Evolutionary conservation across 2,888 invertebrate species (phyloP).

Genomic region (Harpalus rubripes): DNA sequence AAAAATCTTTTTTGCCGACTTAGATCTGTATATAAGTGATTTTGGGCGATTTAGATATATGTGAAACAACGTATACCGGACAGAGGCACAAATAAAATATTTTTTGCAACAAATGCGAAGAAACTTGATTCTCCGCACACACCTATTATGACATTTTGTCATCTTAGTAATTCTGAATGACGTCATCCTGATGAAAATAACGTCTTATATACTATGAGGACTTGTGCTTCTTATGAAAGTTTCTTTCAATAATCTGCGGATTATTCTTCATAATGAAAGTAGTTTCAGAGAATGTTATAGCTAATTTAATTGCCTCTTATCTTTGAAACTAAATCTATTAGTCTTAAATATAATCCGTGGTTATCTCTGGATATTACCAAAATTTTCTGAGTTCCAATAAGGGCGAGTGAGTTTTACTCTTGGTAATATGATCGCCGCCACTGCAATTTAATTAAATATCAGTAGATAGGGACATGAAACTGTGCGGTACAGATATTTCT

Average conservation of each 20-base stretch:
- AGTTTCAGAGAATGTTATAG: neutral
- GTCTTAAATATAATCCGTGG: constrained; percentile 10
- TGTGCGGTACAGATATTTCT: constrained; percentile 60
- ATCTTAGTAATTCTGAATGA: too few species aligned
- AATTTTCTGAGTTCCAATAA: constrained; percentile 31
- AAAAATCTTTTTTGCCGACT: too few species aligned
- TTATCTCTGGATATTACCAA: constrained; percentile 40
- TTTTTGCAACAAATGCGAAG: too few species aligned
- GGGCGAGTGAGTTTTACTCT: constrained; percentile 35
- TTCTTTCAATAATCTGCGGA: neutral
- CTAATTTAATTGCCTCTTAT: constrained; percentile 26
- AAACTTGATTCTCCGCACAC: too few species aligned
- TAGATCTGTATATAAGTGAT: too few species aligned
- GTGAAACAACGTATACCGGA: too few species aligned
- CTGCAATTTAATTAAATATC: constrained; percentile 63
- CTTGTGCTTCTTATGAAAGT: neutral
- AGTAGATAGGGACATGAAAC: constrained; percentile 52
- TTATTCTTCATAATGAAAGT: constrained; percentile 10
- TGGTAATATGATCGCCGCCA: constrained; percentile 37
- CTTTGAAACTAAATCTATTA: constrained; percentile 27
- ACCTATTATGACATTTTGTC: too few species aligned
- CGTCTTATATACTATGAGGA: too few species aligned
- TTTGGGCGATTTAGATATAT: too few species aligned
- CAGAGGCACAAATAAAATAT: too few species aligned
- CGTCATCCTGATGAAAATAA: too few species aligned